Evolutionary conservation across 2,888 invertebrate genomes (phyloP), one percentile per base, ranked within the genome.

Genomic region (Frankliniella intonsa): DNA sequence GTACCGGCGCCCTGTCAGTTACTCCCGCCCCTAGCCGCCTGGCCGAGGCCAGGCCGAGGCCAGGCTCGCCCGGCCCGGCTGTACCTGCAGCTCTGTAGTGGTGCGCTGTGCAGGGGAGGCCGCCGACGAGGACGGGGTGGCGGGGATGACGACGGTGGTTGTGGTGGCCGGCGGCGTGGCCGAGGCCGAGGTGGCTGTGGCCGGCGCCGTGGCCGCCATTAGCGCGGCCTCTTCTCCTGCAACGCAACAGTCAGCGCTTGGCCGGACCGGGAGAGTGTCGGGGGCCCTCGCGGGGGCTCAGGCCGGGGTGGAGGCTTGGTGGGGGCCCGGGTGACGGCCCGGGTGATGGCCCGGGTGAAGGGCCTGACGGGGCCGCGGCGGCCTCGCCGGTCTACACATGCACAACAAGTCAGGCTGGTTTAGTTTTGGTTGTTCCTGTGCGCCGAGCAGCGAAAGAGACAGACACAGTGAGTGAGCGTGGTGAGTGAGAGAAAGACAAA

Each of bases 41-140:
- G 3, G 3, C 3, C 38, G 3, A 3, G 38, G 38, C 38, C 38
- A 3, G 38, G 38, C 38, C 38, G 38, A 3, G 38, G 38, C 38
- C 38, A 2, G 38, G 38, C 38, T 5, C 38, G 38, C 38, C 38
- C 38, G 2, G 38, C 38, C 38, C 38, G 38, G 38, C 38, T 38
- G 69, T 76, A 76, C 69, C 69, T 76, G 69, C 22, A 22, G 69
- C 69, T 76, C 69, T 22, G 69, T 62, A 9, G 25, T 25, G 69
- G 69, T 76, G 69, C 25, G 69, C 22, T 17, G 62, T 62, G 62
- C 62, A 62, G 62, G 62, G 62, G 62, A 62, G 62, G 62, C 62
- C 62, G 62, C 62, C 69, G 69, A 76, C 69, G 69, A 76, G 69
- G 69, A 76, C 12, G 69, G 69, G 69, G 69, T 76, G 69, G 69